Evolutionary conservation across 2,113 vertebrate genomes (phyloP).

Genomic region (Notothenia coriiceps): DNA sequence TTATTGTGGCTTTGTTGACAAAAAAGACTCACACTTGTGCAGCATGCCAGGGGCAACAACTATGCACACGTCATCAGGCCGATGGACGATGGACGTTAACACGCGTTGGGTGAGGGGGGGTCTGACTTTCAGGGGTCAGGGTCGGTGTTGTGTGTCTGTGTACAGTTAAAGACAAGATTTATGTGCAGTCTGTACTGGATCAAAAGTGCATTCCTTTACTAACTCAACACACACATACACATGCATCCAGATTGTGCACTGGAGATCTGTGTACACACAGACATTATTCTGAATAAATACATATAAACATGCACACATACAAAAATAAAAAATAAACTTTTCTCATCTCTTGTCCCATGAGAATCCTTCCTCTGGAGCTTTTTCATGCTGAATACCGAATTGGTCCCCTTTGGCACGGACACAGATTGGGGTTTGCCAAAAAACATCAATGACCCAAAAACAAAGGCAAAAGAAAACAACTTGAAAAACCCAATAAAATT

Average conservation of each 20-base stretch:
- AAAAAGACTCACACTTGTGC: constrained; percentile 37
- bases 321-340: constrained; percentile 3
- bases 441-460: constrained; percentile 67
- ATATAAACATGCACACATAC: constrained; percentile 53
- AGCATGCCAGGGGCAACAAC: not conserved
- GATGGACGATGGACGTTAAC: constrained; percentile 35
- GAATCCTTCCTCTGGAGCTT: constrained; percentile 58
- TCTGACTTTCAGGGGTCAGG: constrained; percentile 68
- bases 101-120: not conserved
- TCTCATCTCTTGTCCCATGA: constrained; percentile 49
- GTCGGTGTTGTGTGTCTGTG: constrained; percentile 83
- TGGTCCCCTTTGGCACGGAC: constrained; percentile 72
- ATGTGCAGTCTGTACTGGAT: constrained; percentile 87
- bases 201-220: constrained; percentile 86
- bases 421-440: constrained; percentile 59
- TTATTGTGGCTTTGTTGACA: constrained; percentile 39
- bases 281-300: constrained; percentile 47
- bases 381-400: constrained; percentile 70
- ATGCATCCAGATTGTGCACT: constrained; percentile 50
- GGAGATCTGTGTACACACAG: constrained; percentile 34
- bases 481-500: constrained; percentile 71
- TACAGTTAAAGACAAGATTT: constrained; percentile 86
- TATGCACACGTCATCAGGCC: constrained; percentile 14
- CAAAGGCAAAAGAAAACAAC: constrained; percentile 63
- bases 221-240: constrained; percentile 82